phyloP scores from a whole-genome alignment of 2,113 vertebrate genomes.

The Passer montanus region DNA sequence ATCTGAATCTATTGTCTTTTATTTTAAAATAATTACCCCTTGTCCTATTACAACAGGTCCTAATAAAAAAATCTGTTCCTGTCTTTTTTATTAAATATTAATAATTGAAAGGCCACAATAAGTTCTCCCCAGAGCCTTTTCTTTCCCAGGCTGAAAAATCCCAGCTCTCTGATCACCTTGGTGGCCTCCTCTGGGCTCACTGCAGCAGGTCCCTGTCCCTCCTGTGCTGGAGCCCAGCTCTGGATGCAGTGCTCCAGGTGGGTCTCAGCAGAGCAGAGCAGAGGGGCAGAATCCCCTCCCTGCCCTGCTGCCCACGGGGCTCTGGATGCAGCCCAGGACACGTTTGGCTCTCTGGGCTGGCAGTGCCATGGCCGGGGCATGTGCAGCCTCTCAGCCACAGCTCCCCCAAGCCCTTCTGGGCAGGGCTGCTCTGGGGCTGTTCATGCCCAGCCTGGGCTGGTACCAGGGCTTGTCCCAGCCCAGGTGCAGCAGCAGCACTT shows the following conservation, averaged over 20 bases:
- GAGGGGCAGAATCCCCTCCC: background rate
- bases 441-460: background rate
- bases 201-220: background rate
- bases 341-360: background rate
- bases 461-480: accelerated
- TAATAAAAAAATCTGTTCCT: background rate
- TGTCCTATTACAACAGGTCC: background rate
- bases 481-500: background rate
- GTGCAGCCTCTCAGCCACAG: background rate
- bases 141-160: background rate
- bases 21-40: background rate
- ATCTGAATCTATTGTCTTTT: background rate
- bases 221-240: background rate
- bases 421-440: background rate
- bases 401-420: background rate
- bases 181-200: accelerated
- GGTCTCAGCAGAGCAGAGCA: background rate
- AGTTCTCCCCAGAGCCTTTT: background rate
- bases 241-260: background rate
- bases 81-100: background rate
- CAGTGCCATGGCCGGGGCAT: background rate
- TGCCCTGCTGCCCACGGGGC: background rate
- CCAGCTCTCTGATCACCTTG: accelerated
- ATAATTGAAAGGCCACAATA: background rate
- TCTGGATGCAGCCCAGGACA: background rate